Percentiles rank a stretch among this genome's conserved stretches.
Conservation (phyloP, 2,113 vertebrate genomes). For the Lepisosteus oculatus region DNA sequence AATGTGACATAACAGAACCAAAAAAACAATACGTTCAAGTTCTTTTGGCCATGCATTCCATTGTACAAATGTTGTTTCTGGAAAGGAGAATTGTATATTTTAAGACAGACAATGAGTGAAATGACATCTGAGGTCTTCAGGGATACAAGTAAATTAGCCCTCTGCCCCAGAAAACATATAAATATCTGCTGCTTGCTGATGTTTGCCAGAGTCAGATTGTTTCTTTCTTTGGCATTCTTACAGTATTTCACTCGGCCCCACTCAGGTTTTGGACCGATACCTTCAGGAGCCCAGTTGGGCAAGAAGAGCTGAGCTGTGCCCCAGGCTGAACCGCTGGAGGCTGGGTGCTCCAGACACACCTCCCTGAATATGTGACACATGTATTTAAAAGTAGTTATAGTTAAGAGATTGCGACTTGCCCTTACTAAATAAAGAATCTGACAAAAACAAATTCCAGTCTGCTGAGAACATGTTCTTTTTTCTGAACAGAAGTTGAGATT, state of each 20-base stretch:
- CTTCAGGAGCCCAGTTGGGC: not conserved
- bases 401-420: not conserved
- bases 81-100: no score
- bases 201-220: slow-evolving; percentile 14
- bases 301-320: not conserved
- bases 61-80: no score
- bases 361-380: not conserved
- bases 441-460: slow-evolving; percentile 47
- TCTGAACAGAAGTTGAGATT: not conserved
- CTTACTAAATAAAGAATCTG: slow-evolving; percentile 37
- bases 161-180: slow-evolving; percentile 22
- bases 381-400: not conserved
- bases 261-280: not conserved
- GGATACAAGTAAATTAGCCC: slow-evolving; percentile 25
- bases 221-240: slow-evolving; percentile 4
- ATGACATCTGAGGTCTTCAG: no score
- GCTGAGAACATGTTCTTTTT: slow-evolving; percentile 48
- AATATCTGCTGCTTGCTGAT: slow-evolving; percentile 21
- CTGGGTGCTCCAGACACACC: not conserved
- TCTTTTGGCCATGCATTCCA: no score
- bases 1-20: no score
- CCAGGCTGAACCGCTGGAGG: not conserved
- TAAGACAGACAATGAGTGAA: no score
- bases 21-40: no score
- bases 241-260: not conserved